phyloP scores from a whole-genome alignment of 2,113 vertebrate species.

The Jacana jacana region DNA sequence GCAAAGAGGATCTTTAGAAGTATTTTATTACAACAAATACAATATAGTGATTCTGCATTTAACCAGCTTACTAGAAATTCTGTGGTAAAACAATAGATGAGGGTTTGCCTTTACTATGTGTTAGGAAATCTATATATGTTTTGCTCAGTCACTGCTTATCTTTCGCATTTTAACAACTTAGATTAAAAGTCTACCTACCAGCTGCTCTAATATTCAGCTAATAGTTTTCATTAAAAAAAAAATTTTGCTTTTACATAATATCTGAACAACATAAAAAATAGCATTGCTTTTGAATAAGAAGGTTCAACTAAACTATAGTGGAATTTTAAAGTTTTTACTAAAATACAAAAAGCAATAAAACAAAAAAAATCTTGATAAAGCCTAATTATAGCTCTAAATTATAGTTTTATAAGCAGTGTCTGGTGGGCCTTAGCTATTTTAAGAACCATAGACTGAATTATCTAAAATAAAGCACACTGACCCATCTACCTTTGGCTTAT shows the following conservation, averaged over 20 bases:
- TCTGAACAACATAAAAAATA: neutral
- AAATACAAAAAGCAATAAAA: neutral
- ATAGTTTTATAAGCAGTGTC: neutral
- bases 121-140: neutral
- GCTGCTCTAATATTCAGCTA: neutral
- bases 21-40: neutral
- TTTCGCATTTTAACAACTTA: neutral
- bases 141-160: neutral
- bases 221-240: neutral
- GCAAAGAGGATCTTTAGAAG: neutral
- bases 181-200: neutral
- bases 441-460: neutral
- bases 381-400: neutral
- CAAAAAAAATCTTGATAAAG: neutral
- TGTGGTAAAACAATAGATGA: neutral
- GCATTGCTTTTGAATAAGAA: neutral
- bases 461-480: neutral
- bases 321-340: neutral
- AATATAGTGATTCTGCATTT: neutral
- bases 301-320: neutral
- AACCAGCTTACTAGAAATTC: neutral
- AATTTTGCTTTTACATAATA: neutral
- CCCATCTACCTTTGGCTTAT: neutral
- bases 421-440: neutral
- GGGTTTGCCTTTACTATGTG: fast-evolving